Base-by-base conservation (phyloP, 2,888 invertebrate genomes). In the Nomada flava region DNA sequence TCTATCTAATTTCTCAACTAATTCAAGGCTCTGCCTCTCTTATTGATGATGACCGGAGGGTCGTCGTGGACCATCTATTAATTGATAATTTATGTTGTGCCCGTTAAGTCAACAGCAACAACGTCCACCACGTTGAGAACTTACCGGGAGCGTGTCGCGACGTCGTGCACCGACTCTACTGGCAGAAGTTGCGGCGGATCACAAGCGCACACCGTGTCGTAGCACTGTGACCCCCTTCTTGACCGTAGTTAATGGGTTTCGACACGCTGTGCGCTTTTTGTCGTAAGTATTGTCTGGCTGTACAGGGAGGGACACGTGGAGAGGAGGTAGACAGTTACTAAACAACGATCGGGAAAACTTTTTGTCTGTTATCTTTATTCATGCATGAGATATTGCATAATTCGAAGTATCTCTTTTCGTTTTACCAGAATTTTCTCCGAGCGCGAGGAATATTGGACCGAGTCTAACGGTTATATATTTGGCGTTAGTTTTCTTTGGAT, bases 121-220 rank as follows among this genome's bases (percentile, higher is more conserved):
- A 26, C 18, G 13, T 20, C 2, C 11, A 60, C 7, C 13, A 59
- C 10, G 13, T 59, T 64, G 57, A 15, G 4, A 64, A 64, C 76
- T 79, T 69, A 79, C 79, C 76, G 13, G 53, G 15, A 15, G 23
- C 13, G 29, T 7, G 7, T 55, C 18, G 7, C 26, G 11, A 36
- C 2, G 50, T n/a, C 5, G 20, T 26, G 11, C 36, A n/a, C n/a
- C 10, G 50, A 57, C 57, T 57, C 15, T 20, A 52, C 42, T 59
- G 23, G 44, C 15, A 20, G 0, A 52, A 44, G 26, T 36, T 18
- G 10, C 42, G 29, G 52, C 60, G 53, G 23, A 71, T 42, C n/a
- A 1, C 1, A 15, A 1, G 7, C 15, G 15, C 11, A 29, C 47
- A 55, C 55, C 63, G 18, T 13, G 44, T 47, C 29, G 20, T 26